Evolutionary conservation across 2,113 vertebrate genomes (phyloP).

Genomic region (Oplegnathus fasciatus): DNA sequence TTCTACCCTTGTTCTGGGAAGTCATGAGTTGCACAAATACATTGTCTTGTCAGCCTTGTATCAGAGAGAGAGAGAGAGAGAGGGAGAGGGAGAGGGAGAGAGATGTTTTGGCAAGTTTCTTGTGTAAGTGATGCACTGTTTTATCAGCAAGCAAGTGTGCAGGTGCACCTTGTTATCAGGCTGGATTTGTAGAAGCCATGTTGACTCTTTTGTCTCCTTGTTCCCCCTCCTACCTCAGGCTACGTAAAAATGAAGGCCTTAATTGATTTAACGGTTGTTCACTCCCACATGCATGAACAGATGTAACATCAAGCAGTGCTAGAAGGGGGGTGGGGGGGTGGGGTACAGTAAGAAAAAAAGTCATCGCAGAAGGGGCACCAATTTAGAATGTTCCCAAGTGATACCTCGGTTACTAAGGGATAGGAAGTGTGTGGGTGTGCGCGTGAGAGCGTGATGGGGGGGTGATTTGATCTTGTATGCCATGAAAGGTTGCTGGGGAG

Average conservation of each 20-base stretch:
- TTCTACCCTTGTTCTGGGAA: slow-evolving; percentile 44
- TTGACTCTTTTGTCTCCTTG: slow-evolving; percentile 52
- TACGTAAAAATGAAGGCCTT: slow-evolving; percentile 54
- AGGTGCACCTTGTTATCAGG: slow-evolving; percentile 56
- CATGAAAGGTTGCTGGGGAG: slow-evolving; percentile 62
- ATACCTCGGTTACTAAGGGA: slow-evolving; percentile 55
- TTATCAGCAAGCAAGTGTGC: slow-evolving; percentile 55
- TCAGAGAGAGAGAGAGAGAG: slow-evolving; percentile 9
- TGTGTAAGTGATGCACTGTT: slow-evolving; percentile 47
- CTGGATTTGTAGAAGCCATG: slow-evolving; percentile 37
- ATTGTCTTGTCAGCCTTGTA: slow-evolving; percentile 55
- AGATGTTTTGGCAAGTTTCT: slow-evolving; percentile 41
- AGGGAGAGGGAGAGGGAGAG: not conserved
- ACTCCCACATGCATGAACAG: slow-evolving; percentile 66
- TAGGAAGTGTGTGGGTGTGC: slow-evolving; percentile 52
- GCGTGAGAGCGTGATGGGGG: slow-evolving; percentile 22
- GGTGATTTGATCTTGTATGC: slow-evolving; percentile 64
- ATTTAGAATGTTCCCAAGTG: slow-evolving; percentile 66
- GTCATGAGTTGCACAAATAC: slow-evolving; percentile 49
- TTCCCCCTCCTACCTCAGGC: slow-evolving; percentile 47
- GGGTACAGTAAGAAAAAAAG: slow-evolving; percentile 43
- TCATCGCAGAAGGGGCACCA: slow-evolving; percentile 59
- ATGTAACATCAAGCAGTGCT: slow-evolving; percentile 44
- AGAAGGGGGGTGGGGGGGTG: not conserved
- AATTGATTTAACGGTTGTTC: slow-evolving; percentile 74